Base-by-base conservation (phyloP, 2,888 invertebrate species). In the Xanthia icteritia region DNA sequence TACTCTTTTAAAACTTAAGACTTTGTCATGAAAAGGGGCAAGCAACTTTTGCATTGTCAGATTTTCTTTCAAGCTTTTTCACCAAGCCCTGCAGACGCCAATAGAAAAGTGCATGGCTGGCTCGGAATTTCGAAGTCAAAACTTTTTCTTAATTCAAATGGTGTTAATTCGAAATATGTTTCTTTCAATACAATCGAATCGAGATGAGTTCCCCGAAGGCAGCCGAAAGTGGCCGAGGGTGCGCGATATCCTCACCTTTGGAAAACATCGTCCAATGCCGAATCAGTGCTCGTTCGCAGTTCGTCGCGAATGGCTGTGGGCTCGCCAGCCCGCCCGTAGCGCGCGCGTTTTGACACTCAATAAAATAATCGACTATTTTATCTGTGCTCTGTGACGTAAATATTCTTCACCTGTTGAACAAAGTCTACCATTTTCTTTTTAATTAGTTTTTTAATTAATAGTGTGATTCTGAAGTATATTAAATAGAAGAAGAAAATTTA, bases 241-340 rank as follows among this genome's bases (percentile, higher is more conserved):
- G 88, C 87, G 91, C 95, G 96, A 95, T 91, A 91, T 94, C 93
- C 96, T 96, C 95, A 96, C 96, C 96, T 96, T 96, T 95, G 90
- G 92, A 95, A 94, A 94, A 94, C 93, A 93, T 91, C 93, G 92
- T 91, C 96, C 95, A 95, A 96, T 95, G 94, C 94, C 92, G 96
- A 96, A 94, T 94, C 96, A 96, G 96, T 96, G 94, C 92, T 91
- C 90, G 92, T 89, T 94, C 91, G 95, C 87, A 88, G 87, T 88
- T 91, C 91, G 90, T 84, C 88, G 92, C 90, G 93, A 86, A 89
- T 81, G 92, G 94, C 88, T 87, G 96, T 90, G 89, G 86, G 82
- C 83, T 77, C 73, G 67, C 80, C 65, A 75, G 80, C 77, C 81
- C 80, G 82, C 77, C 78, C 79, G 76, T 73, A 82, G 73, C 83